A percentile compares a stretch with the other conserved stretches of the same genome.
Conservation (phyloP, 2,797 vertebrate species). For the Luscinia luscinia region DNA sequence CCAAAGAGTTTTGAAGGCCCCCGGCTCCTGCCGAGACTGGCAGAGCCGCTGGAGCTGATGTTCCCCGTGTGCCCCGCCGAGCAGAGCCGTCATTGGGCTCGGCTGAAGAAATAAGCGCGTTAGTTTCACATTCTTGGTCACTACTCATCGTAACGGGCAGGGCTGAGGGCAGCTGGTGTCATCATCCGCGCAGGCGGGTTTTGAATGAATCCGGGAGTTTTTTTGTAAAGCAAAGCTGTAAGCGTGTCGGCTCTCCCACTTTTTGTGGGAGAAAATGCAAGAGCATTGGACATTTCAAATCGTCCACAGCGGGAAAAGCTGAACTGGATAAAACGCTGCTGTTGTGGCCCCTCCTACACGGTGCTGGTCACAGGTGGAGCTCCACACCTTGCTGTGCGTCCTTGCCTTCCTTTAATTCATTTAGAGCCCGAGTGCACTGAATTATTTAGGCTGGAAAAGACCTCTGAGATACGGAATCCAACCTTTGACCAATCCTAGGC, state of each 20-base stretch:
- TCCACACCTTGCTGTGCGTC: background rate
- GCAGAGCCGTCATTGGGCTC: background rate
- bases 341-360: background rate
- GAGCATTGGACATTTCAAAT: accelerated
- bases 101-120: background rate
- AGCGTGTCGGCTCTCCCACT: too few relatives aligned
- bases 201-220: background rate
- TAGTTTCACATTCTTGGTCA: background rate
- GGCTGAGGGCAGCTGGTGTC: background rate
- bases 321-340: accelerated
- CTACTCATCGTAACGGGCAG: background rate
- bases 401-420: background rate
- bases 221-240: too few relatives aligned
- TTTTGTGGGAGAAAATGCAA: accelerated
- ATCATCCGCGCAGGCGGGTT: accelerated
- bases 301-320: accelerated
- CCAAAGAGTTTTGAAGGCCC: background rate
- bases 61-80: background rate
- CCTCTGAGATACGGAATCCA: background rate
- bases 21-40: background rate
- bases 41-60: background rate
- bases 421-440: background rate
- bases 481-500: too few relatives aligned
- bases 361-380: accelerated
- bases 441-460: background rate